A percentile compares a stretch with the other conserved stretches of the same genome.
Conservation (phyloP, 2,888 invertebrate species). For the Ephialtes manifestator region DNA sequence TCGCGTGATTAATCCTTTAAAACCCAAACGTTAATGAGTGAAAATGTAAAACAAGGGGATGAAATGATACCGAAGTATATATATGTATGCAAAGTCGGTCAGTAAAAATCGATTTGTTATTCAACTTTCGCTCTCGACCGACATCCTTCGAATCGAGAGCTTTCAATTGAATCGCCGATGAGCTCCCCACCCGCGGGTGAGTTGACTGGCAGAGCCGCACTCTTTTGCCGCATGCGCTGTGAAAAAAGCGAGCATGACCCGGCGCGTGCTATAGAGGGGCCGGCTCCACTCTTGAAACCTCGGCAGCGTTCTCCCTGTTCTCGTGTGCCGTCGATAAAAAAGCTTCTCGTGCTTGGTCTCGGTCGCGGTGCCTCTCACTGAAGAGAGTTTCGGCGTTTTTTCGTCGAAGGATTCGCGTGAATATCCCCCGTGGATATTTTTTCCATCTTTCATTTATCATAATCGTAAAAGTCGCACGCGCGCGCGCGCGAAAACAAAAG, state of each 20-base stretch:
- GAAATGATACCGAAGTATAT: no score
- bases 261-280: slow-evolving; percentile 71
- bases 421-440: slow-evolving; percentile 12
- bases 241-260: slow-evolving; percentile 72
- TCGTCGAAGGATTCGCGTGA: slow-evolving; percentile 45
- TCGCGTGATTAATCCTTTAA: no score
- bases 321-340: slow-evolving; percentile 80
- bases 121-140: slow-evolving; percentile 61
- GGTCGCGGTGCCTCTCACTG: slow-evolving; percentile 49
- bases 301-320: slow-evolving; percentile 71
- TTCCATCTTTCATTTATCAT: not conserved
- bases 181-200: slow-evolving; percentile 59
- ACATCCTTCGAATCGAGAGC: slow-evolving; percentile 40
- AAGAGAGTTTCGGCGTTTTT: slow-evolving; percentile 60
- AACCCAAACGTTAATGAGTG: no score
- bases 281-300: slow-evolving; percentile 76
- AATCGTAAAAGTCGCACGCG: slow-evolving; percentile 27
- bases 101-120: slow-evolving; percentile 49
- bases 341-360: slow-evolving; percentile 73
- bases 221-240: slow-evolving; percentile 82
- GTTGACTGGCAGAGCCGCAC: slow-evolving; percentile 36
- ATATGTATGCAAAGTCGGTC: not conserved
- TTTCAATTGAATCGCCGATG: slow-evolving; percentile 47
- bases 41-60: no score
- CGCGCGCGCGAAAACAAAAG: slow-evolving; percentile 35